Evolutionary conservation across 2,888 invertebrate genomes (phyloP), one percentile per base, ranked within the genome.

Genomic region (Meghimatium bilineatum): DNA sequence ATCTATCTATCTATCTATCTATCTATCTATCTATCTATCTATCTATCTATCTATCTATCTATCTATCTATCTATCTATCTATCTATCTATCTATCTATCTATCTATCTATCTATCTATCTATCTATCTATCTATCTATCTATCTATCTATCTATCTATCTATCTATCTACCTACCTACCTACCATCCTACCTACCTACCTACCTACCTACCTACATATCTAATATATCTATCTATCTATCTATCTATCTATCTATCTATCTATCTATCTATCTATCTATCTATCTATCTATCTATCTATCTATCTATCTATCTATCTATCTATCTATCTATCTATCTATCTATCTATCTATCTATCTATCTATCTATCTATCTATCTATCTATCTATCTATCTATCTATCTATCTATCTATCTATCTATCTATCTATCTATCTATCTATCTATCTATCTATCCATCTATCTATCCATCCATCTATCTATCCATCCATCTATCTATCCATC

Each of bases 71-170:
- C 66, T 29, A 29, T 66, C 29, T 36, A 20, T 71, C 71, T 71
- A 38, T 71, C 34, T 71, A 38, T 71, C 71, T 71, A 38, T 71
- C 36, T 71, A 38, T 71, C 34, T 71, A n/a, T 71, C 71, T 71
- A n/a, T 36, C 71, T 71, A n/a, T 36, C 71, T 29, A 29, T 66
- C 66, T 66, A 29, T 66, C 66, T 66, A 29, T 66, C 66, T 66
- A 12, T 66, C n/a, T 66, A 29, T 66, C n/a, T 66, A 12, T 66
- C 66, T 66, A 29, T 66, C 66, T 66, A 29, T 66, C 66, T n/a
- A 29, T n/a, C 66, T 29, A 29, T 66, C 66, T 66, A 29, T 66
- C 66, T 66, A 29, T 66, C 66, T 66, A 29, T 66, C 66, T 29
- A 63, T 26, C 63, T 63, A n/a, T n/a, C n/a, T n/a, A n/a, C n/a